Percentiles rank a stretch among this genome's conserved stretches.
These are phyloP conservation scores for Notarius quadriscutis DNA, from an alignment of 2,113 vertebrate genomes.

Conservation along the genomic window DNA sequence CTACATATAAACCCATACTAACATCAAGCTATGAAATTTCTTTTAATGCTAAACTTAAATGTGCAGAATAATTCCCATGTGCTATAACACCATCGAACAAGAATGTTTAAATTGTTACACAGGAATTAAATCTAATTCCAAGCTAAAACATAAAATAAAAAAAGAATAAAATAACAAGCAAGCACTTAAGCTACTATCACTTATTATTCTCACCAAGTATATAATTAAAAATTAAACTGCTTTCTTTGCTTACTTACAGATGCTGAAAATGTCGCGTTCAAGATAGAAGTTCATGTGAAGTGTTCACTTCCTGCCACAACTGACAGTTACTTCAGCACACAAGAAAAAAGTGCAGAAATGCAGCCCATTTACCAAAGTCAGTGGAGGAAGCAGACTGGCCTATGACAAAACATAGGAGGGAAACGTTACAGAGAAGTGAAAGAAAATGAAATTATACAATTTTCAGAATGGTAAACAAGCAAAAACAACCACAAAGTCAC, in stretches of 20 bases:
- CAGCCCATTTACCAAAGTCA: constrained; percentile 7
- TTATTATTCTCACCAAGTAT: not conserved
- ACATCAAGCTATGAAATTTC: not conserved
- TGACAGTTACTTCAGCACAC: constrained; percentile 9
- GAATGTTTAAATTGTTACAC: not conserved
- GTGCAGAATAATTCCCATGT: not conserved
- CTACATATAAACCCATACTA: not conserved
- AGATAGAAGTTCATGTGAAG: not conserved
- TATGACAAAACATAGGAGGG: not conserved
- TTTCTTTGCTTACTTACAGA: constrained; percentile 30
- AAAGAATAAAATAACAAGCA: not conserved
- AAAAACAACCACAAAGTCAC: not conserved
- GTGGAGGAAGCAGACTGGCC: constrained; percentile 9
- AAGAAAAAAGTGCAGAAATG: not conserved
- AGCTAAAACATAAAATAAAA: not conserved
- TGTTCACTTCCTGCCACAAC: constrained; percentile 34
- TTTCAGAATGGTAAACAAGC: not conserved
- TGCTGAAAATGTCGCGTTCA: not conserved
- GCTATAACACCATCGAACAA: not conserved
- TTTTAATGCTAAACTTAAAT: not conserved
- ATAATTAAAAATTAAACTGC: not conserved
- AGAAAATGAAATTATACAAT: not conserved
- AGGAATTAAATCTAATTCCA: not conserved
- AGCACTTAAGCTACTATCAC: not conserved
- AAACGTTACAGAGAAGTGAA: constrained; percentile 11